These are phyloP conservation scores for Merops nubicus DNA, from an alignment of 2,113 vertebrate genomes.

Conservation along the genomic window DNA sequence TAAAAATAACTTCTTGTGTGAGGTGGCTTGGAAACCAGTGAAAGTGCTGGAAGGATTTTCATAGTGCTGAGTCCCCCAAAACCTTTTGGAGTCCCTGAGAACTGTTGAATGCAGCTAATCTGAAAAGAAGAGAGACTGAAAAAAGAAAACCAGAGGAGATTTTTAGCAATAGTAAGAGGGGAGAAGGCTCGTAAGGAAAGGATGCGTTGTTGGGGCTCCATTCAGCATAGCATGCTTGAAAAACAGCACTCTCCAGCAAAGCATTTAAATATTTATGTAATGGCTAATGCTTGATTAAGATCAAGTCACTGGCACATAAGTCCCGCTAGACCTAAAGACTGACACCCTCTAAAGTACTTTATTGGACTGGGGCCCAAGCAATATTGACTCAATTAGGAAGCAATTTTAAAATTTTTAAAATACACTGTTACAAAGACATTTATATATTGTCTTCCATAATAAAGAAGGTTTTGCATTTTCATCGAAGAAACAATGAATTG, in stretches of 20 bases:
- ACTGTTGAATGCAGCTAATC: background rate
- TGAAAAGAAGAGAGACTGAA: background rate
- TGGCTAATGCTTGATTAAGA: constrained; percentile 6
- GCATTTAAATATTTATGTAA: constrained; percentile 3
- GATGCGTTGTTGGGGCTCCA: background rate
- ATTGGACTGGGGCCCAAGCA: background rate
- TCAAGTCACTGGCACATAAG: background rate
- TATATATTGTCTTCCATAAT: background rate
- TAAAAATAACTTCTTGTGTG: background rate
- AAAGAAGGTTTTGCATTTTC: background rate
- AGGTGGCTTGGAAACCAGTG: background rate
- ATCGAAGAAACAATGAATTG: background rate
- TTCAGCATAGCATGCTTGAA: background rate
- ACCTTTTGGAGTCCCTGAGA: background rate
- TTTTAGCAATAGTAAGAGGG: background rate
- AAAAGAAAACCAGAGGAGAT: background rate
- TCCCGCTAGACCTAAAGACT: background rate
- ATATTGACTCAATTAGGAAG: background rate
- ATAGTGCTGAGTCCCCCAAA: background rate
- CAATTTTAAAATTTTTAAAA: background rate
- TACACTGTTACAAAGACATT: no score
- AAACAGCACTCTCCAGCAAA: background rate
- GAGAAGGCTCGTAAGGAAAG: background rate
- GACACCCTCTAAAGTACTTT: constrained; percentile 1
- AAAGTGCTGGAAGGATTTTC: background rate